Base-by-base conservation (phyloP, 2,797 vertebrate species). In the Myotis findleyi region DNA sequence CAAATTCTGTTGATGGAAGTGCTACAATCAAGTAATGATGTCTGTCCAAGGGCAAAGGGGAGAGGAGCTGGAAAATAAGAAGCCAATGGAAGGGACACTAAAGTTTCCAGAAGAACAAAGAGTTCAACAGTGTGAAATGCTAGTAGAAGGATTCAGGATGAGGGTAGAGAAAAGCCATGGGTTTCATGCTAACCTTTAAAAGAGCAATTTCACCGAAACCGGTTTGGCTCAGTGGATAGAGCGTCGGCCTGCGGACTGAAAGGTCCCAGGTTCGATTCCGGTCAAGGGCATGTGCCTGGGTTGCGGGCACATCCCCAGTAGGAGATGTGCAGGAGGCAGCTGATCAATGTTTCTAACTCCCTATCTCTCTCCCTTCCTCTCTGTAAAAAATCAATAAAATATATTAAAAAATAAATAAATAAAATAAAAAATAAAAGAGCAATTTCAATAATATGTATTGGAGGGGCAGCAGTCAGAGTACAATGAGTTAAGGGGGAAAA, bases 61-160 rank as follows among this genome's bases (percentile, higher is more conserved):
- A 86, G 57, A 75, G 81, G 57, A 64, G 49, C 27, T 20, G 6
- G n/a, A 80, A 87, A 38, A 73, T 10, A 33, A 53, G 76, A 55
- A 92, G 57, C 25, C 36, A 64, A 76, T 17, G 18, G 73, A 95
- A 90, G 38, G 23, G 17, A n/a, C 41, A 41, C 23, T 87, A 53
- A 87, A 93, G 53, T 72, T 83, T 33, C 49, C 33, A 80, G 38
- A 72, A 88, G 59, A 87, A 93, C 41, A 69, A 76, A 89, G 12
- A 53, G 30, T 73, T 75, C 30, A 3, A 38, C 21, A 64, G 11
- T 55, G 47, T 33, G 38, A 68, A 57, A 49, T 13, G 8, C 18
- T 57, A 81, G 27, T 57, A 36, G 73, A 84, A 68, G 13, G 55
- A 85, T 20, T 81, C 73, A 81, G 25, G 27, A 66, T 57, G n/a